These are phyloP conservation scores for Catocala fraxini DNA, from an alignment of 2,888 invertebrate species.

Conservation along the genomic window DNA sequence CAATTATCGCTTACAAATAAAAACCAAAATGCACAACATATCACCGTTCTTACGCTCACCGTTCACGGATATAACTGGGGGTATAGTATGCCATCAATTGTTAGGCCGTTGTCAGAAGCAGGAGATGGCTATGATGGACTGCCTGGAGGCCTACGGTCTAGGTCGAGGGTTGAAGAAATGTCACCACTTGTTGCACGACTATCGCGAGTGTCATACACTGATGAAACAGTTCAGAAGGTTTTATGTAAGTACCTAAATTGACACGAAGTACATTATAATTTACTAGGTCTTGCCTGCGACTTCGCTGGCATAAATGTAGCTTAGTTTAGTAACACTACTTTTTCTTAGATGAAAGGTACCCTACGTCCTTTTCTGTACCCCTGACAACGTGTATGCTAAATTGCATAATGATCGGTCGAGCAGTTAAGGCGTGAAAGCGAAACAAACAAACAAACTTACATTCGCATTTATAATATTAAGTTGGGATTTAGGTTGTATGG, in stretches of 20 bases:
- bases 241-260: slow-evolving; percentile 76
- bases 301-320: too few species aligned
- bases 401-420: too few species aligned
- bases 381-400: too few species aligned
- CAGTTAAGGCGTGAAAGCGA: too few species aligned
- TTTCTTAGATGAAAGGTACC: too few species aligned
- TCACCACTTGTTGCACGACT: slow-evolving; percentile 88
- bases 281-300: too few species aligned
- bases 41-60: slow-evolving; percentile 89
- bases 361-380: too few species aligned
- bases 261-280: too few species aligned
- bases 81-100: slow-evolving; percentile 88
- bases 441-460: too few species aligned
- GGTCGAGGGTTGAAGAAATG: slow-evolving; percentile 88
- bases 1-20: neutral
- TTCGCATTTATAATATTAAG: too few species aligned
- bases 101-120: slow-evolving; percentile 88
- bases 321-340: too few species aligned
- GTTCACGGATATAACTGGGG: slow-evolving; percentile 90
- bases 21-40: slow-evolving; percentile 55
- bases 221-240: slow-evolving; percentile 88
- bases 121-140: slow-evolving; percentile 91
- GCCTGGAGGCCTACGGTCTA: slow-evolving; percentile 92
- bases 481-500: too few species aligned
- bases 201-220: slow-evolving; percentile 89